Evolutionary conservation across 1,140 invertebrate genomes (phyloP), one percentile per base, ranked within the genome.

Genomic region (Drosophila fuyamai): DNA sequence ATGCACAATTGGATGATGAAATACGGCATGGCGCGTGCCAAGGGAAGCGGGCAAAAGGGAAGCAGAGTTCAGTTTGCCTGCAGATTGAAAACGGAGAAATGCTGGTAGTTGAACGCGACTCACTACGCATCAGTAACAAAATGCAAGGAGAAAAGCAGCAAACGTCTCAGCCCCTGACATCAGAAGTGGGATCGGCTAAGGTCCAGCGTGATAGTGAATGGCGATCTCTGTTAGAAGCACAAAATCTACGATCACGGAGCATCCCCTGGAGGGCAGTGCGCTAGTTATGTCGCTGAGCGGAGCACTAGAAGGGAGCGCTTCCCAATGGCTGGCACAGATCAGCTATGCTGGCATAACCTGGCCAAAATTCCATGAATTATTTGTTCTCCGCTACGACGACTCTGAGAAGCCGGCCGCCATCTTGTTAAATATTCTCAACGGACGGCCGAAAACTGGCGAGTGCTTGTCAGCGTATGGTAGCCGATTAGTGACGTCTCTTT

Each of bases 251-350:
- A 53, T 53, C 12, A 41, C 13, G 40, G 40, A 44, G 40, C 40
- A 57, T 36, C 51, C 51, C 12, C 51, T 53, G 51, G 51, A 53
- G 51, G 51, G 51, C 29, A 53, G 51, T 53, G 35, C 10, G 51
- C 51, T 53, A 38, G 35, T 38, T 53, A 53, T 53, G 35, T 53
- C 51, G 51, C 32, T 53, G 32, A 53, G 16, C 40, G 40, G 13
- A 13, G 40, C n/a, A 41, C 12, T 13, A 41, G 13, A n/a, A 41
- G 36, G 36, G 36, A 38, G 36, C 0, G 12, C 36, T 38, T 41
- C 13, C 12, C 40, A 13, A 41, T 41, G 40, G n/a, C 40, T 41
- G 40, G 40, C n/a, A 41, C 40, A 14, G 40, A 41, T 41, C 5
- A 41, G 40, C 40, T 41, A n/a, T 41, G 13, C 40, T 41, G 40